Evolutionary conservation across 2,113 vertebrate species (phyloP).

Genomic region (Cariama cristata): DNA sequence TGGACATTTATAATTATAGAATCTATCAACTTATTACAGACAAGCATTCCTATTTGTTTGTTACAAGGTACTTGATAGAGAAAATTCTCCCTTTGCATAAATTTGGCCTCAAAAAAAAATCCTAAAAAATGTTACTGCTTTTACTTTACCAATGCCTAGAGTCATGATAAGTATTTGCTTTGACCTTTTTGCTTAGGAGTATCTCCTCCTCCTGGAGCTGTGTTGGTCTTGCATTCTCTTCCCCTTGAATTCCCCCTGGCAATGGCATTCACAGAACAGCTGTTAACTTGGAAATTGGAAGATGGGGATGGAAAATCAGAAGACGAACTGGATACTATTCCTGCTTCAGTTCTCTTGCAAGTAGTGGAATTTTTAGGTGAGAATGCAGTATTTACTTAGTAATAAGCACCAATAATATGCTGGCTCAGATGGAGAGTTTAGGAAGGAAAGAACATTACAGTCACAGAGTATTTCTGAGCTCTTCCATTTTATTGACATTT

Average conservation of each 20-base stretch:
- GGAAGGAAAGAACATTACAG: neutral
- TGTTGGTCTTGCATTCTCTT: constrained; percentile 92
- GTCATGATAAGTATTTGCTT: neutral
- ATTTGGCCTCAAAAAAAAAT: neutral
- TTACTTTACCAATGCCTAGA: neutral
- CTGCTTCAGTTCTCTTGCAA: constrained; percentile 90
- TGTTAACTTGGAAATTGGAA: constrained; percentile 90
- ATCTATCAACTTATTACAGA: neutral
- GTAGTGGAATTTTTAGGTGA: constrained; percentile 94
- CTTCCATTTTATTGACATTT: neutral
- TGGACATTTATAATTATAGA: neutral
- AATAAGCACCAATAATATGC: neutral
- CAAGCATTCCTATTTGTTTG: neutral
- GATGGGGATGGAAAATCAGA: constrained; percentile 85
- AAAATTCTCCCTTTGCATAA: neutral
- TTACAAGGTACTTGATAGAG: neutral
- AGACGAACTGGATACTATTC: constrained; percentile 91
- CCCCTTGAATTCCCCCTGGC: constrained; percentile 95
- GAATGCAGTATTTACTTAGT: neutral
- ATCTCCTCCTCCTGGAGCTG: constrained; percentile 93
- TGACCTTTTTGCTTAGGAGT: constrained; percentile 80
- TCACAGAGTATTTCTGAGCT: neutral
- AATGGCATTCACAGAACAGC: constrained; percentile 94
- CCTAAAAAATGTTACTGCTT: neutral
- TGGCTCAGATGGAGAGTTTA: neutral